Conservation (phyloP, 2,113 vertebrate species). For the Aspiorhynchus laticeps region DNA sequence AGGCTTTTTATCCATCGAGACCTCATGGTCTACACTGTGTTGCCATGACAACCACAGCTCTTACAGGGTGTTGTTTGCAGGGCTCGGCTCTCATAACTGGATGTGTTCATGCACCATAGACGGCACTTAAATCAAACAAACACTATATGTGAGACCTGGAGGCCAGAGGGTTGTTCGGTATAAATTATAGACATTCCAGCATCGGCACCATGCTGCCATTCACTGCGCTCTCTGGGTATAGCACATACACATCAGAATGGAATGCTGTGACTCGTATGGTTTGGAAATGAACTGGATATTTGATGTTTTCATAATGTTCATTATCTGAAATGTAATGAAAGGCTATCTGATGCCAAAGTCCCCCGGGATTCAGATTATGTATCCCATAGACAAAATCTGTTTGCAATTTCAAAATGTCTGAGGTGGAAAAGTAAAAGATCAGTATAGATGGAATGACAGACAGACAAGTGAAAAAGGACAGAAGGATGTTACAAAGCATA, state of each 20-base stretch:
- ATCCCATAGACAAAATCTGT: neutral
- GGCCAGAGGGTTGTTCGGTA: conserved; percentile 4
- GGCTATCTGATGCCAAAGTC: neutral
- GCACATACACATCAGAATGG: neutral
- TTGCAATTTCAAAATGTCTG: neutral
- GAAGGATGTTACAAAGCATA: neutral
- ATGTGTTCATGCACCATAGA: conserved; percentile 37
- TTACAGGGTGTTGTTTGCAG: conserved; percentile 47
- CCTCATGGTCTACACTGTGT: conserved; percentile 52
- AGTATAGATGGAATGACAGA: neutral
- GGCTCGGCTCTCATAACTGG: conserved; percentile 33
- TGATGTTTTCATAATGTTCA: neutral
- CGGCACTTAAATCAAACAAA: conserved; percentile 37
- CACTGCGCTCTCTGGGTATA: neutral
- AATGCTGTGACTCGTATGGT: neutral
- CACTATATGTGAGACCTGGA: conserved; percentile 26
- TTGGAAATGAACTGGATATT: neutral
- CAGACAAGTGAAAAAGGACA: neutral
- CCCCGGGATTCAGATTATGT: neutral
- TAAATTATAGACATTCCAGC: conserved; percentile 30
- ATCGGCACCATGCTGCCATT: conserved; percentile 18
- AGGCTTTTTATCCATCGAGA: conserved; percentile 52
- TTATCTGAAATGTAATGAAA: conserved; percentile 7
- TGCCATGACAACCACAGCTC: conserved; percentile 57
- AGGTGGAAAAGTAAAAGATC: neutral